Base-by-base conservation (phyloP, 2,113 vertebrate genomes). In the Sinocyclocheilus anshuiensis region DNA sequence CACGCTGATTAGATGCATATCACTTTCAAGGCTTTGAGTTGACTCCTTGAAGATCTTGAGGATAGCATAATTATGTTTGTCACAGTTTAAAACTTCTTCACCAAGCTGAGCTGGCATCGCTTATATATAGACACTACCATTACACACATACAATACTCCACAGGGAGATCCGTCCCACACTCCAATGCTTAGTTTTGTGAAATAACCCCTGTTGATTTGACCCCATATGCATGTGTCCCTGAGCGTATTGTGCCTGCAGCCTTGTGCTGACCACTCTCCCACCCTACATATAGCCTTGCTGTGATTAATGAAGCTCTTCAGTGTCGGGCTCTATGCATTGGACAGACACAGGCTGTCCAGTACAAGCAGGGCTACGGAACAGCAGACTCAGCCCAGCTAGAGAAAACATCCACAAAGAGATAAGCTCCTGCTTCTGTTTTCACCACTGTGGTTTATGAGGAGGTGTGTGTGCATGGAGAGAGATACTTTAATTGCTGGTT, bases 11-110 rank as follows among this genome's bases (percentile, higher is more conserved):
- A 48, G 72, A n/a, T 26, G 22, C n/a, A 2, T 89, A 85, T 87
- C 24, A 53, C 81, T 83, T 87, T 87, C 76, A 86, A 83, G 81
- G 42, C 11, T 74, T 81, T 15, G 59, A 57, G 74, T 61, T 48
- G 50, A 81, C 39, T 89, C 82, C 59, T 84, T 22, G 18, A 86
- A 78, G 72, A 75, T 86, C 59, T 83, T 16, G 15, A 86, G 78
- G 72, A 76, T 86, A 88, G 84, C 77, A 69, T 81, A 85, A 86
- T 86, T 84, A 89, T 69, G 22, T 42, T 85, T 74, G 74, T 86
- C 59, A 85, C 57, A 36, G n/a, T 86, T 84, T 20, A 33, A 83
- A 78, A 36, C 36, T 80, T 39, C 81, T 77, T 24, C 12, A 76
- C 20, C n/a, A 77, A 39, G 69, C 26, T 88, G 65, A 48, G 50